Conservation (phyloP, 2,888 invertebrate genomes). For the Phaedon cochleariae region DNA sequence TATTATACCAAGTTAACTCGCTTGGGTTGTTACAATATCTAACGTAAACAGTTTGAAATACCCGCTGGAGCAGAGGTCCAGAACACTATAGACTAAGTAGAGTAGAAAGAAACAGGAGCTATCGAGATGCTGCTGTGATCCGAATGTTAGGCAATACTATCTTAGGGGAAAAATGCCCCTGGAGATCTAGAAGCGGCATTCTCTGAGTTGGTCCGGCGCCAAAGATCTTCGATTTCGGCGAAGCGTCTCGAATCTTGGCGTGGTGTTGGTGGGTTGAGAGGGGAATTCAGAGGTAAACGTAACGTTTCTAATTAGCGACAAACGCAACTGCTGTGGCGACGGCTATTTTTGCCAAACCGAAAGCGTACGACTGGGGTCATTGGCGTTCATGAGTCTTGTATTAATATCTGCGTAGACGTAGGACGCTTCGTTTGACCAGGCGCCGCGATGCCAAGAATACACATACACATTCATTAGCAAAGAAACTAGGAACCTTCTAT, state of each 20-base stretch:
- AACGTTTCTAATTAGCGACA: constrained; percentile 38
- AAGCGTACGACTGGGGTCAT: background rate
- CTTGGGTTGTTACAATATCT: no score
- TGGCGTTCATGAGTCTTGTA: background rate
- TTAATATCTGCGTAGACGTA: background rate
- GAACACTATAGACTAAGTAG: no score
- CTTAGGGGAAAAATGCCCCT: no score
- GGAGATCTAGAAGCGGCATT: no score
- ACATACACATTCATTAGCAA: background rate
- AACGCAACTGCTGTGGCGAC: constrained; percentile 25
- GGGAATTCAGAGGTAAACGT: background rate
- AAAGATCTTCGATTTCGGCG: background rate
- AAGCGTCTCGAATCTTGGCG: constrained; percentile 19
- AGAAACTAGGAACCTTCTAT: no score
- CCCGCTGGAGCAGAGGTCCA: no score
- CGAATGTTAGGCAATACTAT: no score
- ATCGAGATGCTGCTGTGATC: no score
- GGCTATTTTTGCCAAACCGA: constrained; percentile 49
- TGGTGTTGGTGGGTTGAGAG: no score
- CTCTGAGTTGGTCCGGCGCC: background rate
- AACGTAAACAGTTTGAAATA: no score
- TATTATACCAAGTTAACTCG: no score
- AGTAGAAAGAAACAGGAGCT: no score
- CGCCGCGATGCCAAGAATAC: background rate
- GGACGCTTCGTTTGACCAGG: background rate